Base-by-base conservation (phyloP, 2,797 vertebrate species). In the Acipenser oxyrinchus region DNA sequence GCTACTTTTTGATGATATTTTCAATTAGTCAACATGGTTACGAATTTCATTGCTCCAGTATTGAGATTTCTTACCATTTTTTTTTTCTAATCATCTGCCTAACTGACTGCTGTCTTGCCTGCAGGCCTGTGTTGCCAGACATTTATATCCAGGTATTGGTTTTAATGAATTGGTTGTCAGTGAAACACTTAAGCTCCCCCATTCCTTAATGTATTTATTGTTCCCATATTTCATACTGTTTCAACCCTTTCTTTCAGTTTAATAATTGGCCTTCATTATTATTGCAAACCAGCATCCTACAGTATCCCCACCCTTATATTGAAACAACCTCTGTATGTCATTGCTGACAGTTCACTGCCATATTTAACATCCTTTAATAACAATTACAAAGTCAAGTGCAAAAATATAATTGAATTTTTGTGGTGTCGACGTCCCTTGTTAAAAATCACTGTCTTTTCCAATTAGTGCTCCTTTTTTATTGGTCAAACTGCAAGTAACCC, bases 391-490 rank as follows among this genome's bases (percentile, higher is more conserved):
- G 82, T 82, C 78, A 83, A 83, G 79, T 77, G 70, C 74, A 66
- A 71, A 52, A 64, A 71, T 50, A 12, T 85, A 83, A 89, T 86
- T 87, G 69, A 87, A 87, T 89, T 78, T 80, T 73, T 66, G 72
- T 72, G 18, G 63, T 52, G 64, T 77, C 72, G 78, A 84, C 64
- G 67, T 82, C 80, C 80, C 84, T 81, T 59, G 78, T 86, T 84
- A 83, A 80, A 77, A 84, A 75, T 82, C 83, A 80, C 86, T 86
- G 85, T 88, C 86, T 82, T 63, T 66, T 84, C 77, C 81, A 85
- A 90, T 89, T 84, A 88, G 71, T 69, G 75, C 63, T 58, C 65
- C 62, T 71, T 70, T 78, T 71, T 83, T 83, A 88, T 81, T 85
- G 79, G 79, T 77, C 67, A 77, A 78, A 81, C 70, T 72, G 73